Evolutionary conservation across 2,888 invertebrate genomes (phyloP).

Genomic region (Cynaeus angustus): DNA sequence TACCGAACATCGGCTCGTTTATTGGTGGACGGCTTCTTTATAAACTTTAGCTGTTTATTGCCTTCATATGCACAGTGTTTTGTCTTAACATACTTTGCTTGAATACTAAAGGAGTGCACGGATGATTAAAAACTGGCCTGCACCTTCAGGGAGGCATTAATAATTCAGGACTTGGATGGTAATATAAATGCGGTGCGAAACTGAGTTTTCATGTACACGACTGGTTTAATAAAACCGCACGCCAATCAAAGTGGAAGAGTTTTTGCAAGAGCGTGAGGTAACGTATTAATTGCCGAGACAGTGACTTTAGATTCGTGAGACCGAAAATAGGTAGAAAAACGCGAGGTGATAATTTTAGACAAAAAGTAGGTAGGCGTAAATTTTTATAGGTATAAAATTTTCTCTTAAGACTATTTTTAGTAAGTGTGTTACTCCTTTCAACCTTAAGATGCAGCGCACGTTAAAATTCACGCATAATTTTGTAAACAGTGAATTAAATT

Average conservation of each 20-base stretch:
- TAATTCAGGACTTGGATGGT: slow-evolving; percentile 54
- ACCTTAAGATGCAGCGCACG: too few species aligned
- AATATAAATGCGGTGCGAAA: slow-evolving; percentile 54
- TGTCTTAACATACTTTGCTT: slow-evolving; percentile 44
- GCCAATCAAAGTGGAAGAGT: slow-evolving; percentile 50
- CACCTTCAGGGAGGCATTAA: slow-evolving; percentile 54
- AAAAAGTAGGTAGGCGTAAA: too few species aligned
- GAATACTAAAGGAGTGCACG: slow-evolving; percentile 46
- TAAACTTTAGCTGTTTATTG: slow-evolving; percentile 49
- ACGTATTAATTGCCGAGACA: slow-evolving; percentile 14
- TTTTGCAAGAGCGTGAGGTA: slow-evolving; percentile 33
- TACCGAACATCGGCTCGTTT: slow-evolving; percentile 40
- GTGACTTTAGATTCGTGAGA: slow-evolving; percentile 5
- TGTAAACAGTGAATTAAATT: too few species aligned
- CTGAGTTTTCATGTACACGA: slow-evolving; percentile 56
- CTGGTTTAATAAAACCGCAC: slow-evolving; percentile 56
- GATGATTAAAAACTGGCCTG: slow-evolving; percentile 54
- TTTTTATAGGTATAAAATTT: too few species aligned
- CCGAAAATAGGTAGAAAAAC: slow-evolving; percentile 1
- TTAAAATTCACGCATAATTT: too few species aligned
- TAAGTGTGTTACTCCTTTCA: too few species aligned
- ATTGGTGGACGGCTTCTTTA: slow-evolving; percentile 35
- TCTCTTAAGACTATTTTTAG: too few species aligned
- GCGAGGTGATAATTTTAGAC: not conserved
- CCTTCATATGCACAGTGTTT: slow-evolving; percentile 44